Evolutionary conservation across 2,113 vertebrate genomes (phyloP), one percentile per base, ranked within the genome.

Genomic region (Pristiophorus japonicus): DNA sequence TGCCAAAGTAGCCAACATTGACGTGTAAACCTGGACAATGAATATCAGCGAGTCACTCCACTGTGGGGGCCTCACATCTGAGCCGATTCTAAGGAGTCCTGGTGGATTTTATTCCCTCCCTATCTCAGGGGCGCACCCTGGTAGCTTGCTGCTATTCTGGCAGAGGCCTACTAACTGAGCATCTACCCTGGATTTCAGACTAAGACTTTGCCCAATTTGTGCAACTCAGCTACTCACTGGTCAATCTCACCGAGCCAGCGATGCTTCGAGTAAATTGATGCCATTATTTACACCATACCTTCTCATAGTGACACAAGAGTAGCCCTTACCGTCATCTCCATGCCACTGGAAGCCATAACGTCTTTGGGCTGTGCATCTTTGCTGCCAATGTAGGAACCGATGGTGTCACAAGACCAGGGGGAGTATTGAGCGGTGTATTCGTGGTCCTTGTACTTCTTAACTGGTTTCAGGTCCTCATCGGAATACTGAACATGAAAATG

Each of bases 311-410:
- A 81, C 1, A 1, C 88, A 16, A n/a, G 6, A 93, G n/a, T n/a
- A n/a, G 34, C 67, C 96, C 98, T 96, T 98, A 99, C 99, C 98
- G 98, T 99, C 98, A 99, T 99, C 96, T 99, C 99, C 97, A 98
- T 97, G 67, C 97, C 96, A 88, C 98, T 98, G 24, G 98, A 97
- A 96, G 97, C 98, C 97, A 98, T 98, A 95, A 98, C 97, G 51
- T 99, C 99, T 98, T 99, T 99, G 97, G 98, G 98, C 98, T 99
- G 99, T 97, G 97, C 97, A 95, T 99, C 99, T 98, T 99, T 99
- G 97, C 98, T 98, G 97, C 99, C 98, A 96, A 99, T 99, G 97
- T 99, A 99, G 96, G 99, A 99, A 97, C 99, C 98, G 95, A 99
- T 99, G 95, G 99, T 99, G 96, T 99, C 99, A 97, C 99, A 99